These are phyloP conservation scores for Bombylius major DNA, from an alignment of 2,888 invertebrate species.

Conservation along the genomic window DNA sequence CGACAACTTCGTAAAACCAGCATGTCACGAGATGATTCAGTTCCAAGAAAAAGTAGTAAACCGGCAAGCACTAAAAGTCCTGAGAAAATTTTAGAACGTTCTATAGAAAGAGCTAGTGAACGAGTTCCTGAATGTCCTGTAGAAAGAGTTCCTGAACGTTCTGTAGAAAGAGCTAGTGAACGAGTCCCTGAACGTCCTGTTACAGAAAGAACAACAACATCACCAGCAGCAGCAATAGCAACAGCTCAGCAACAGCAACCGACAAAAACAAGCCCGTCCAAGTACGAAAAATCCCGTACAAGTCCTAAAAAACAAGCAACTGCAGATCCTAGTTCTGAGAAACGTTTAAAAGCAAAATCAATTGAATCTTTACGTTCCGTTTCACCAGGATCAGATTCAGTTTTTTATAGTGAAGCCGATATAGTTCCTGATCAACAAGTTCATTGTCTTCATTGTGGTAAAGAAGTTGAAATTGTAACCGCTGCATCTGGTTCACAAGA, in stretches of 20 bases:
- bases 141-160: constrained; percentile 5
- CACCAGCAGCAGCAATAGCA: background rate
- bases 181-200: background rate
- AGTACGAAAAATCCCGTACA: constrained; percentile 30
- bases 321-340: constrained; percentile 28
- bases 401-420: constrained; percentile 73
- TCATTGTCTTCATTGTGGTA: constrained; percentile 73
- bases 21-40: constrained; percentile 29
- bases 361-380: constrained; percentile 80
- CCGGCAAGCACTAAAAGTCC: constrained; percentile 11
- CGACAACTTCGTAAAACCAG: constrained; percentile 27
- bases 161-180: background rate
- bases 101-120: background rate
- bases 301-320: constrained; percentile 25
- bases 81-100: constrained; percentile 5
- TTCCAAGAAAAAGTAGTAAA: constrained; percentile 12
- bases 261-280: constrained; percentile 37
- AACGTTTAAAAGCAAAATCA: constrained; percentile 64
- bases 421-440: constrained; percentile 40
- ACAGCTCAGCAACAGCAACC: background rate
- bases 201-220: constrained; percentile 2
- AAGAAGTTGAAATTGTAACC: constrained; percentile 56
- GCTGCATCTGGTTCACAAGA: constrained; percentile 36
- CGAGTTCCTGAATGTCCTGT: background rate
- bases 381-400: constrained; percentile 81